Percentiles rank a stretch among this genome's conserved stretches.
Evolutionary conservation across 2,113 vertebrate genomes (phyloP).

Genomic region (Neopipo cinnamomea): DNA sequence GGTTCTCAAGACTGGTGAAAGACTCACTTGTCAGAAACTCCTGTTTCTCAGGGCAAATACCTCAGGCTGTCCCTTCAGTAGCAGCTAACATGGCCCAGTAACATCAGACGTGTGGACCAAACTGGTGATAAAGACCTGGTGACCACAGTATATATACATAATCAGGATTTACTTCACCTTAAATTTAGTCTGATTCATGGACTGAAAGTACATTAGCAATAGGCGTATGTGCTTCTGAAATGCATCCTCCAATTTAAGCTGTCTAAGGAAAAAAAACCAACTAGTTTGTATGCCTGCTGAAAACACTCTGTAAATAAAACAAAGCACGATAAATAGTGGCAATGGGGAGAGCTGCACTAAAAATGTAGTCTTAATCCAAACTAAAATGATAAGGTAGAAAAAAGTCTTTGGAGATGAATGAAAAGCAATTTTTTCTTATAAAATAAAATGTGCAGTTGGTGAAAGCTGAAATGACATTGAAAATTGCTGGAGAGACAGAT

Average conservation of each 20-base stretch:
- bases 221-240: background rate
- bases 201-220: background rate
- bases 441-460: background rate
- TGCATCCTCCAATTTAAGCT: background rate
- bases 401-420: background rate
- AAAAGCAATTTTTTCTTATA: background rate
- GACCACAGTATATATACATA: accelerated
- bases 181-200: background rate
- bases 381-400: background rate
- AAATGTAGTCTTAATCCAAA: background rate
- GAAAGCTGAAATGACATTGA: background rate
- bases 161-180: background rate
- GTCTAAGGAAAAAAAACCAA: background rate
- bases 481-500: background rate
- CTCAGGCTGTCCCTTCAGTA: background rate
- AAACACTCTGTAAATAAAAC: background rate
- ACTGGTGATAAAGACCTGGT: background rate
- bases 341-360: background rate
- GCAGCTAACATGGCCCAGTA: background rate
- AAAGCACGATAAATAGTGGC: background rate
- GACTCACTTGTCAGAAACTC: background rate
- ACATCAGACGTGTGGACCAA: background rate
- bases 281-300: background rate
- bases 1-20: background rate
- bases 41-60: background rate